Percentiles rank a stretch among this genome's conserved stretches.
Evolutionary conservation across 2,113 vertebrate genomes (phyloP).

Genomic region (Noturus placidus): DNA sequence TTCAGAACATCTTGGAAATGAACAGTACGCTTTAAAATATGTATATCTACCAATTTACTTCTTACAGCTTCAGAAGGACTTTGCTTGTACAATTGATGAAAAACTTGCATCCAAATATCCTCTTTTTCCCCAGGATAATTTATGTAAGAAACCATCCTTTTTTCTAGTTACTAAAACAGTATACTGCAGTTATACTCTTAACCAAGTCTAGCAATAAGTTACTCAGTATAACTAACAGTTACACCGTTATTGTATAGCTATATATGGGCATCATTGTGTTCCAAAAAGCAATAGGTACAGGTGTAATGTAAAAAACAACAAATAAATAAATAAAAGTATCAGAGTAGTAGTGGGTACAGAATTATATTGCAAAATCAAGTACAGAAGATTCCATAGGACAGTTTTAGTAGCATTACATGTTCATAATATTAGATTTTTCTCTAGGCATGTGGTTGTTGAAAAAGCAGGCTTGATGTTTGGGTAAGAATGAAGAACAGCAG

Average conservation of each 20-base stretch:
- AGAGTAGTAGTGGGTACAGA: slow-evolving; percentile 12
- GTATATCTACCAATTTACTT: background rate
- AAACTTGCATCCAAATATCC: background rate
- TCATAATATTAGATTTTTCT: slow-evolving; percentile 44
- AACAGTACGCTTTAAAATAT: background rate
- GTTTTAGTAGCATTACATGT: slow-evolving; percentile 40
- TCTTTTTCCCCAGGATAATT: background rate
- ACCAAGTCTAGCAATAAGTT: background rate
- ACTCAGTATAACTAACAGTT: background rate
- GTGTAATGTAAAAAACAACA: slow-evolving; percentile 1
- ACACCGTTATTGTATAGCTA: background rate
- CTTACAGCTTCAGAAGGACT: background rate
- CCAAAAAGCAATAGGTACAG: background rate
- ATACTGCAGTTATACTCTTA: background rate
- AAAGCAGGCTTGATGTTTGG: slow-evolving; percentile 41
- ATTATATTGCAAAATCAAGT: slow-evolving; percentile 32
- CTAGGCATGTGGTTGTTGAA: slow-evolving; percentile 43
- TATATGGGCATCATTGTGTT: background rate
- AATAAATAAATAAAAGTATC: background rate
- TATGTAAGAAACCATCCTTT: background rate
- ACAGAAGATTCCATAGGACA: slow-evolving; percentile 26
- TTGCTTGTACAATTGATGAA: background rate
- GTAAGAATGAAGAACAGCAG: slow-evolving; percentile 34
- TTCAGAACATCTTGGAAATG: background rate
- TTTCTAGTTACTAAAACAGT: background rate